Evolutionary conservation across 2,888 invertebrate species (phyloP), one percentile per base, ranked within the genome.

Genomic region (Torymus auratus): DNA sequence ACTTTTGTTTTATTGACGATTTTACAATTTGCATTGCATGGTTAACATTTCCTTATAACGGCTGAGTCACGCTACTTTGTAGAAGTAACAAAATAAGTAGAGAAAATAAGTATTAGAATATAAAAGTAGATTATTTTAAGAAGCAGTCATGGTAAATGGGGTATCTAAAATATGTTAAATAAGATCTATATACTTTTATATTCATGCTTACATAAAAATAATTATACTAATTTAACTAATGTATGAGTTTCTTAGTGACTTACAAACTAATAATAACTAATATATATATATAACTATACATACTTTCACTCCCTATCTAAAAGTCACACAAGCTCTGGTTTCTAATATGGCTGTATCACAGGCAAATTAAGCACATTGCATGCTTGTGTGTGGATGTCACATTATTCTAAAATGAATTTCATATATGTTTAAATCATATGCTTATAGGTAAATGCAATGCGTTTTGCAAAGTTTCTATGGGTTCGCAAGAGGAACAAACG

Each of bases 391-490:
- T 70, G 52, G 56, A 12, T 58, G 55, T 56, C 10, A 20, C 11
- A 15, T 52, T 65, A 12, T 58, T 65, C 17, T 7, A 41, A 12
- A 67, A 4, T 58, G 58, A 74, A 52, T 77, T 56, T 77, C 67
- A 20, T 78, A 56, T 4, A 76, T 53, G 7, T 56, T 62, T 14
- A 13, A 82, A 79, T 74, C 14, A 28, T 76, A 41, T 78, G 15
- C n/a, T 78, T 75, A 2, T 85, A 94, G 94, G 94, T 23, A 94
- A 94, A 88, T 92, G 94, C 88, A 95, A 95, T 88, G 93, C 95
- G 60, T 95, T 95, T 88, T 95, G 95, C 89, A 95, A 95, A 91
- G 94, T 95, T 1, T 93, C 93, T 81, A 93, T 96, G 92, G 95
- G 95, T 7, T 93, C 93, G 50, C 95, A 95, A 90, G 94, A 94